Percentiles rank a stretch among this genome's conserved stretches.
These are phyloP conservation scores for Lepidocyrtinus sp. DNA, from an alignment of 2,888 invertebrate genomes.

Conservation along the genomic window DNA sequence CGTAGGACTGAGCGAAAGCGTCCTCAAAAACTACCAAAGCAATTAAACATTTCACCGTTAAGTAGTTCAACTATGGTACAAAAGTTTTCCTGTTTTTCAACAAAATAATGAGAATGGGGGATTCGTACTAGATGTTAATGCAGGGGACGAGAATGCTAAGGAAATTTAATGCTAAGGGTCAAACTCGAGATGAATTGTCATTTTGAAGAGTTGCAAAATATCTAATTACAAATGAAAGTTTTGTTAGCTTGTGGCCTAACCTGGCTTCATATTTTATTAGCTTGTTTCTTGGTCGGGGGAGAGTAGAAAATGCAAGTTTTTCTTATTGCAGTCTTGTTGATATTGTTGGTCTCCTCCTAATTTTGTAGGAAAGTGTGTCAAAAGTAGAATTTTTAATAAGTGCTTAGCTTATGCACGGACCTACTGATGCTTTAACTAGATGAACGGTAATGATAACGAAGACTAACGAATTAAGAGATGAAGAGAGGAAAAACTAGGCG, in stretches of 20 bases:
- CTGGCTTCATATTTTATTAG: slow-evolving; percentile 21
- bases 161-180: neutral
- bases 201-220: neutral
- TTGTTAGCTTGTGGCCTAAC: neutral
- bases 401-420: neutral
- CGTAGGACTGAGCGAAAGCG: neutral
- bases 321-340: too few species aligned
- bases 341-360: slow-evolving; percentile 22
- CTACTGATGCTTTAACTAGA: neutral
- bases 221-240: slow-evolving; percentile 16
- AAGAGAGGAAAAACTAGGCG: neutral
- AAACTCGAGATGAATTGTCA: neutral
- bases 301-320: slow-evolving; percentile 21
- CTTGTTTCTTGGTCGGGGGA: neutral
- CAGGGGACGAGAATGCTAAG: neutral
- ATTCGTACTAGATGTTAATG: neutral
- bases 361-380: slow-evolving; percentile 36
- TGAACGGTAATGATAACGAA: neutral
- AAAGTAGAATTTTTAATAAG: slow-evolving; percentile 40
- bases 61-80: neutral
- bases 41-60: neutral
- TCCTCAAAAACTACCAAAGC: neutral
- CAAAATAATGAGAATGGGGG: neutral
- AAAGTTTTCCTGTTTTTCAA: neutral
- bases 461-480: neutral